Evolutionary conservation across 2,113 vertebrate genomes (phyloP).

Genomic region (Syngnathus typhle): DNA sequence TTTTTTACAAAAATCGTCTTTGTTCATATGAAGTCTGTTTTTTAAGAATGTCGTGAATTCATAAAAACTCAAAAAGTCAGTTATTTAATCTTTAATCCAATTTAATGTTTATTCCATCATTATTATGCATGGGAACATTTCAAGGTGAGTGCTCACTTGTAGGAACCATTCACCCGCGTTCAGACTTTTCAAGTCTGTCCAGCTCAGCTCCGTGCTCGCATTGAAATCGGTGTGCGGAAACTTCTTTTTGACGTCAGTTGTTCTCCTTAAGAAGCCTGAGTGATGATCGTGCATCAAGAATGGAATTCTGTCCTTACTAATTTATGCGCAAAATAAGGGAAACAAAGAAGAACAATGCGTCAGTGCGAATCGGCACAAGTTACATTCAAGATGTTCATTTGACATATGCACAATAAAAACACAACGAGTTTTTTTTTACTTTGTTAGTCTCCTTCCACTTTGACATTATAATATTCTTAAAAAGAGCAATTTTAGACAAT

Average conservation of each 20-base stretch:
- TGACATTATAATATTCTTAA: no score
- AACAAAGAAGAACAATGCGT: neutral
- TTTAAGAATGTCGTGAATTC: no score
- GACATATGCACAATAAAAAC: no score
- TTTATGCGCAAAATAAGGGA: neutral
- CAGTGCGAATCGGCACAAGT: neutral
- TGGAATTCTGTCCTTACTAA: conserved; percentile 72
- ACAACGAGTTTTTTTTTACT: no score
- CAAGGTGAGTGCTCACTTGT: conserved; percentile 72
- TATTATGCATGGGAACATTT: neutral
- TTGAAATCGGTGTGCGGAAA: conserved; percentile 55
- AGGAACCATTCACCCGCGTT: conserved; percentile 90
- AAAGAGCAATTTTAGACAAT: no score
- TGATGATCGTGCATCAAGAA: conserved; percentile 87
- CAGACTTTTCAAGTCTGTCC: conserved; percentile 71
- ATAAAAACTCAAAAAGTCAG: no score
- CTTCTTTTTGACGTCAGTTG: conserved; percentile 73
- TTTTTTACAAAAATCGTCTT: no score
- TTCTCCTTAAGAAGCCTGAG: conserved; percentile 71
- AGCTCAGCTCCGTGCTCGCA: conserved; percentile 70
- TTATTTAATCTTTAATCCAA: no score
- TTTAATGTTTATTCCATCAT: rapidly evolving
- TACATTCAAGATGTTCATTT: neutral
- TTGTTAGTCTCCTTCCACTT: no score
- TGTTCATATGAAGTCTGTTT: neutral